Evolutionary conservation across 92 coral and sea anemone species (phyloP).

Genomic region (Epizoanthus fatuus): DNA sequence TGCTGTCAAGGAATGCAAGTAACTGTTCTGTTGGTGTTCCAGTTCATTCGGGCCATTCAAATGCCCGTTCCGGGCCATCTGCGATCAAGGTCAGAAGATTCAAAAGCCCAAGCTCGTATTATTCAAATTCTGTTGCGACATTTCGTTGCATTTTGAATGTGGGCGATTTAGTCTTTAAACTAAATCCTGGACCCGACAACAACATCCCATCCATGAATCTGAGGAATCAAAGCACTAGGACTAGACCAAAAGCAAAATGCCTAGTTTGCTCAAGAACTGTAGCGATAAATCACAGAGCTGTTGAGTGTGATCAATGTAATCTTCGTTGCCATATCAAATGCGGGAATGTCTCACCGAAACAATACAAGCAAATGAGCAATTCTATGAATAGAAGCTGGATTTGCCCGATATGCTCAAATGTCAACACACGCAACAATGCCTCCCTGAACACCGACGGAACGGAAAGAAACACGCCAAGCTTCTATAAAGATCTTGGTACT

Average conservation of each 20-base stretch:
- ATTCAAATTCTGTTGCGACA: not conserved
- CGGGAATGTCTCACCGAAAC: constrained; percentile 37
- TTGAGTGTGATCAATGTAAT: constrained; percentile 40
- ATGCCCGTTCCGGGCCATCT: no score
- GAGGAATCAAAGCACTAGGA: not conserved
- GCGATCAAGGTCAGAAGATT: no score
- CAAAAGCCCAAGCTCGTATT: not conserved
- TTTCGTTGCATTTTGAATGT: not conserved
- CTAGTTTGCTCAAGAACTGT: constrained; percentile 38
- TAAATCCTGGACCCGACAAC: not conserved
- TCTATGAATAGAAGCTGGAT: constrained; percentile 26
- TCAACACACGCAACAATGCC: not conserved
- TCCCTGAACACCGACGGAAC: constrained; percentile 2
- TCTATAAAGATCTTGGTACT: constrained; percentile 30
- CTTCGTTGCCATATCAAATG: constrained; percentile 55
- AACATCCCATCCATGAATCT: not conserved
- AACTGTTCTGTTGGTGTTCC: no score
- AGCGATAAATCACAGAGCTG: constrained; percentile 59
- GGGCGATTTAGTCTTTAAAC: constrained; percentile 2
- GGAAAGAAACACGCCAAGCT: constrained; percentile 22
- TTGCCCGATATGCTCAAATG: constrained; percentile 12
- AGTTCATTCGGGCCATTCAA: no score
- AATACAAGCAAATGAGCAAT: constrained; percentile 17
- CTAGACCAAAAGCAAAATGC: constrained; percentile 30
- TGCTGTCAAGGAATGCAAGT: no score